Evolutionary conservation across 2,113 vertebrate genomes (phyloP), one percentile per base, ranked within the genome.

Genomic region (Parotia lawesii): DNA sequence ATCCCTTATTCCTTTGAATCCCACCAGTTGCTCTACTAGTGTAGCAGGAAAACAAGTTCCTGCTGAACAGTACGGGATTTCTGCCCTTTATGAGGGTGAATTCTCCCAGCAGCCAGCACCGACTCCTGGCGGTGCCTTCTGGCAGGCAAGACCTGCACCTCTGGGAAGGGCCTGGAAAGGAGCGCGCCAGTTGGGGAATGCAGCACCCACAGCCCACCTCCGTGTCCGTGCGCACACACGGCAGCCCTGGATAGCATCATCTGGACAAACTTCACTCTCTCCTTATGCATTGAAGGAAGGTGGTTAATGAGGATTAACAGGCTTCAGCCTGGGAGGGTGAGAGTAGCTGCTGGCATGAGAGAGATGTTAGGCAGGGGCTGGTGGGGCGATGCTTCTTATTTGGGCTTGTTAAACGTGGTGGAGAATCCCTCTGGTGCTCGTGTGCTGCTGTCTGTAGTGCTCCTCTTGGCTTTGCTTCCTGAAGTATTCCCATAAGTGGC

Each of bases 221-320:
- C 0, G 1, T 3, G 12, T 44, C 61, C 1, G 3, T 2, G 6
- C 1, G 1, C 45, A 23, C 40, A 12, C 37, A 7, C 3, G 1
- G 54, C 70, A 51, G 7, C 51, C 31, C 61, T 82, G 62, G 33
- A 6, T 5, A 11, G 40, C 35, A n/a, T 58, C 11, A 0, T 27
- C 60, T 28, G 35, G 16, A 29, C 40, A 35, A 7, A 7, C 28
- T 31, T 60, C 33, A 6, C 73, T 70, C 28, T 84, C 42, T 74
- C 28, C 60, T 69, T 20, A 1, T 0, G 6, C 5, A 7, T 5
- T 37, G 61, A 51, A 11, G 58, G 65, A 80, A 56, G 73, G 60
- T 60, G n/a, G 21, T 70, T 88, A 57, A 42, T 74, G 51, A 58
- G 73, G 69, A 62, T 87, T 80, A 77, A 15, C 4, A 31, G 42